These are phyloP conservation scores for Quadriops clusia DNA, from an alignment of 2,888 invertebrate genomes.

Conservation along the genomic window DNA sequence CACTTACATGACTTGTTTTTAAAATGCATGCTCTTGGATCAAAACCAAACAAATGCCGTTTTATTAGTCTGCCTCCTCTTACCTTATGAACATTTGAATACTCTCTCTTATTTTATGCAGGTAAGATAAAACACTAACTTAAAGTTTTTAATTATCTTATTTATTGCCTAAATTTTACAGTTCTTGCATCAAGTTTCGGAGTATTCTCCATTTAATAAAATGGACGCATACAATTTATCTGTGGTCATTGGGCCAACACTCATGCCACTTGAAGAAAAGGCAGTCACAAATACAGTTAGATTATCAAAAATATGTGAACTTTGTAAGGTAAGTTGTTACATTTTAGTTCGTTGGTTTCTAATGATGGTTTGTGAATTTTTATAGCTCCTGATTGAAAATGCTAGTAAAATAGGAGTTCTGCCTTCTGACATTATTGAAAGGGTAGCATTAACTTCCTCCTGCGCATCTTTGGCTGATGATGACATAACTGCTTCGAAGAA, in stretches of 20 bases:
- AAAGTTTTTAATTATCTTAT: conserved; percentile 3
- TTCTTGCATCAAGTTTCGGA: conserved; percentile 59
- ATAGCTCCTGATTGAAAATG: conserved; percentile 66
- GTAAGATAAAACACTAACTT: conserved; percentile 30
- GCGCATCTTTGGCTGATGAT: conserved; percentile 39
- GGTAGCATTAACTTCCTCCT: conserved; percentile 24
- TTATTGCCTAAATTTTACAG: conserved; percentile 38
- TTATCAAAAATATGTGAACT: conserved; percentile 58
- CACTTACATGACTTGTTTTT: conserved; percentile 66
- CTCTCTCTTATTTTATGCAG: conserved; percentile 73
- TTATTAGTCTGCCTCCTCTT: conserved; percentile 57
- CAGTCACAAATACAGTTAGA: conserved; percentile 43
- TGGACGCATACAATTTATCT: conserved; percentile 74
- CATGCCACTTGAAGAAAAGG: conserved; percentile 60
- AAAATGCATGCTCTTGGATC: conserved; percentile 49
- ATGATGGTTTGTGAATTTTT: conserved; percentile 19
- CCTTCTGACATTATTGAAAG: conserved; percentile 46
- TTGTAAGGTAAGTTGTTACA: conserved; percentile 45
- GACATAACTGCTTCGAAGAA: conserved; percentile 42
- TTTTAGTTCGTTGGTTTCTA: conserved; percentile 5
- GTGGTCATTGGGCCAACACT: conserved; percentile 78
- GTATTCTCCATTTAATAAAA: conserved; percentile 61
- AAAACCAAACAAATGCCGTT: conserved; percentile 48
- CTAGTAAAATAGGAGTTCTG: conserved; percentile 60
- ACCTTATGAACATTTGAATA: conserved; percentile 65